A percentile compares a stretch with the other conserved stretches of the same genome.
Evolutionary conservation across 2,888 invertebrate species (phyloP).

Genomic region (Diarsia dahlii): DNA sequence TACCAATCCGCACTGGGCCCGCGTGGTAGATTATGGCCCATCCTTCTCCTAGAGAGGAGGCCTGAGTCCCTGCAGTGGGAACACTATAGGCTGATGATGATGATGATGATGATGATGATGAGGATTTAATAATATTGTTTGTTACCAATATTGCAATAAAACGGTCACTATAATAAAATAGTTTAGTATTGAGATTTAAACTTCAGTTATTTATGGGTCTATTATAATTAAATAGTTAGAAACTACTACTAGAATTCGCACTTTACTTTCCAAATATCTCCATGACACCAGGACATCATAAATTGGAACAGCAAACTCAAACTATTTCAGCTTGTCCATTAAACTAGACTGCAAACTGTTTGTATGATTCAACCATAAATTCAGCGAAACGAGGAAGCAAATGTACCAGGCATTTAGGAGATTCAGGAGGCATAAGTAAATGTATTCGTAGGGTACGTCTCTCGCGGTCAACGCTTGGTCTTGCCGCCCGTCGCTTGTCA

Average conservation of each 20-base stretch:
- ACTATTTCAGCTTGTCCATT: conserved; percentile 11
- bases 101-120: too few relatives aligned
- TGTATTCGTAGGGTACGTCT: conserved; percentile 34
- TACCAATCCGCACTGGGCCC: too few relatives aligned
- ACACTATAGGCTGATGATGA: too few relatives aligned
- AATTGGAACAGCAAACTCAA: conserved; percentile 2
- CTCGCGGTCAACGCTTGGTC: conserved; percentile 43
- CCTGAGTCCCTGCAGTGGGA: too few relatives aligned
- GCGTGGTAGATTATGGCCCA: too few relatives aligned
- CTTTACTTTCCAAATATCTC: not conserved
- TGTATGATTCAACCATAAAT: conserved; percentile 32
- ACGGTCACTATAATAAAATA: too few relatives aligned
- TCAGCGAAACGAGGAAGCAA: conserved; percentile 31
- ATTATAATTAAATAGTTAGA: too few relatives aligned
- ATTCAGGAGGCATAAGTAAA: conserved; percentile 45
- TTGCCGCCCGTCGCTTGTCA: conserved; percentile 27
- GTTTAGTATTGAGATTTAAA: too few relatives aligned
- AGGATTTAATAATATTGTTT: too few relatives aligned
- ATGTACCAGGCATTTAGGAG: conserved; percentile 44
- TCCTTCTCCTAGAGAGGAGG: too few relatives aligned
- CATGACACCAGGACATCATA: conserved; percentile 10
- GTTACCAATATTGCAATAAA: too few relatives aligned
- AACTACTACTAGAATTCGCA: not conserved
- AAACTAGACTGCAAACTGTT: conserved; percentile 30
- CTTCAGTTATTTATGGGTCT: too few relatives aligned